phyloP scores from a whole-genome alignment of 2,888 invertebrate species.

The Dryobotodes eremita region DNA sequence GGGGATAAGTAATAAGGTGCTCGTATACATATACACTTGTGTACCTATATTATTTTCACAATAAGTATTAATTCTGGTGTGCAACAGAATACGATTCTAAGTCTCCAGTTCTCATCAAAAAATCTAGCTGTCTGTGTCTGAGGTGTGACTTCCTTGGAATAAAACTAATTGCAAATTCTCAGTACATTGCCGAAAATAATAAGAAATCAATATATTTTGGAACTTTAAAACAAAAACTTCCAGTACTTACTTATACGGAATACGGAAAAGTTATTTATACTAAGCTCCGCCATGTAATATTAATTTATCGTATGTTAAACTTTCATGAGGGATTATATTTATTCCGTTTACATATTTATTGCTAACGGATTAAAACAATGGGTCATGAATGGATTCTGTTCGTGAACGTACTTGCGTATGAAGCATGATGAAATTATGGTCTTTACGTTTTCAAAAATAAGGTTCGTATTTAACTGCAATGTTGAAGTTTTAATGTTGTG shows the following conservation, averaged over 20 bases:
- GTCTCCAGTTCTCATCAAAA: background rate
- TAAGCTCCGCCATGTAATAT: constrained; percentile 37
- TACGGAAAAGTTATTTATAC: constrained; percentile 24
- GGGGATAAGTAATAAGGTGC: no score
- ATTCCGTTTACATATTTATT: constrained; percentile 63
- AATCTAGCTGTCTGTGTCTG: constrained; percentile 4
- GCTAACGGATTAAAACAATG: constrained; percentile 65
- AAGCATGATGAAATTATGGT: background rate
- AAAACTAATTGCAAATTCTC: background rate
- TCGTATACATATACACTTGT: background rate
- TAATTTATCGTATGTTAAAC: constrained; percentile 47
- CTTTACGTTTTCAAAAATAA: background rate
- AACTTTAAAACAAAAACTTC: background rate
- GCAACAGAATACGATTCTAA: background rate
- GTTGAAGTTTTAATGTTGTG: background rate
- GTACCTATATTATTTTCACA: background rate
- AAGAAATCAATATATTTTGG: background rate
- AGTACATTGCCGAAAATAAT: constrained; percentile 1
- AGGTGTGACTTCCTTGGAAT: background rate
- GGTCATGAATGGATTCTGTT: constrained; percentile 64
- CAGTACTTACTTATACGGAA: constrained; percentile 10
- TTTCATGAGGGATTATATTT: constrained; percentile 53
- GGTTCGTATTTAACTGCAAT: constrained; percentile 3
- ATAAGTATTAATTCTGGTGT: no score
- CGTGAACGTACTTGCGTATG: constrained; percentile 38